Base-by-base conservation (phyloP, 2,888 invertebrate genomes). In the Aleiodes leptofemur region DNA sequence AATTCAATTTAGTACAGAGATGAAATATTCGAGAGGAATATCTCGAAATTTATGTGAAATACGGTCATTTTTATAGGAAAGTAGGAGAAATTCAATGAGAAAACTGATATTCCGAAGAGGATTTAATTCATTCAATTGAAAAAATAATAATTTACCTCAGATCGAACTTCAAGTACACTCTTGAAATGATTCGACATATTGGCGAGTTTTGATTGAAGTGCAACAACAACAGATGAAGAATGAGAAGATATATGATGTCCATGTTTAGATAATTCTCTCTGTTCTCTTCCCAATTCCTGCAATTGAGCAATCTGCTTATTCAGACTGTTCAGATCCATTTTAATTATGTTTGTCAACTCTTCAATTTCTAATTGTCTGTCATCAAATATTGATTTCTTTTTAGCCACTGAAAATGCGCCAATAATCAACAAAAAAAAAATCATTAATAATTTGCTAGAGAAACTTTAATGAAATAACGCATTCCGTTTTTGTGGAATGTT, bases 171-270 rank as follows among this genome's bases (percentile, higher is more conserved):
- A 74, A 99, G 92, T 64, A 99, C 98, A 91, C 96, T 96, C 90
- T 99, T 98, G 89, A 99, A 99, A 86, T 98, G 97, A 80, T 96
- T 97, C 64, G 98, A 98, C 96, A 99, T 98, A 78, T 95, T 95
- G 48, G 98, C 99, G 82, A 99, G 91, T 89, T 98, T 96, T 1
- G 98, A 98, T 91, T 97, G 97, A 77, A 97, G 90, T 5, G 97
- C 95, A 77, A 98, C 92, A 8, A 98, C 98, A 79, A 98, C 97
- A 88, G 96, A 97, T 64, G 96, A 97, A 74, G 97, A 96, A 92
- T 97, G 97, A 80, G 96, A 96, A 82, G 96, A 94, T 90, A 98
- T 93, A 90, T 98, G 97, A 84, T 93, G 93, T 48, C 94, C 93
- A 83, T 91, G 92, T 5, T 90, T 90, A 38, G 87, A 85, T 71